A percentile compares a stretch with the other conserved stretches of the same genome.
Conservation (phyloP, 1,140 invertebrate genomes). For the Saccostrea echinata region DNA sequence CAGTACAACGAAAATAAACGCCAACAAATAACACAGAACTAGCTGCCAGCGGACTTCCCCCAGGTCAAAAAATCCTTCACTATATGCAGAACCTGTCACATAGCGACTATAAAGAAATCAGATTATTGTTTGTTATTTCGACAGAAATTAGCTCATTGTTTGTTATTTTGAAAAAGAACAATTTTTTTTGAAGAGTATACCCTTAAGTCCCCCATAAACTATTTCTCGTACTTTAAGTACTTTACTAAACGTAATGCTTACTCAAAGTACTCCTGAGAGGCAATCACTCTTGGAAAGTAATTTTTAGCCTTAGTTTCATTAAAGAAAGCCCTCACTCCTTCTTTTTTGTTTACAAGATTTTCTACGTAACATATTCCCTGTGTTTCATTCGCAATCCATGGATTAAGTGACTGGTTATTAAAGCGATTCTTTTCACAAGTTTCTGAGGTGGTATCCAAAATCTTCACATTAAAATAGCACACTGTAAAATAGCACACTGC, state of each 20-base stretch:
- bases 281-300: conserved; percentile 59
- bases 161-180: no score
- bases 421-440: neutral
- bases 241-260: conserved; percentile 49
- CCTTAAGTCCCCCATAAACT: no score
- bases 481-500: conserved; percentile 64
- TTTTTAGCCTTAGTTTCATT: conserved; percentile 55
- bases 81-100: conserved; percentile 53
- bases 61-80: conserved; percentile 86
- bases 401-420: no score
- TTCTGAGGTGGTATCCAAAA: conserved; percentile 37
- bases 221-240: no score
- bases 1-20: conserved; percentile 72
- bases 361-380: conserved; percentile 29
- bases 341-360: conserved; percentile 49
- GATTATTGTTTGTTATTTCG: neutral
- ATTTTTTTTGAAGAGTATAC: no score
- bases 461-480: conserved; percentile 56
- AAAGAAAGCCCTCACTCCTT: conserved; percentile 45
- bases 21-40: conserved; percentile 68
- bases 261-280: conserved; percentile 70
- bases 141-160: neutral
- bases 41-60: conserved; percentile 71
- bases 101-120: conserved; percentile 53
- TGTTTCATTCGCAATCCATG: conserved; percentile 18